Evolutionary conservation across 2,888 invertebrate genomes (phyloP).

Genomic region (Buathra laborator): DNA sequence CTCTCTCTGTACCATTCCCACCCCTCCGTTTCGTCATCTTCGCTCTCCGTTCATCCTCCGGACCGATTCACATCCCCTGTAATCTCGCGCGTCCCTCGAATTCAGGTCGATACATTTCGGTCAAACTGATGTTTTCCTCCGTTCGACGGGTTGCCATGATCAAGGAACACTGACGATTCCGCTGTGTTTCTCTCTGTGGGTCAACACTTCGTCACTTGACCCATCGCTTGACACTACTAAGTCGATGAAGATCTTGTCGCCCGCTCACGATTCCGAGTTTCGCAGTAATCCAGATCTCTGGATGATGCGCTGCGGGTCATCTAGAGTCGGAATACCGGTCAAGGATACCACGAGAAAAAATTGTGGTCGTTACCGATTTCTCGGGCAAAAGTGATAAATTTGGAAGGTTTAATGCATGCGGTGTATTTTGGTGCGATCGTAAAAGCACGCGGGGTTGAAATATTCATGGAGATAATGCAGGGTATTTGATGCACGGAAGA

Average conservation of each 20-base stretch:
- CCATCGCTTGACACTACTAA: background rate
- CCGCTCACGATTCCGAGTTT: background rate
- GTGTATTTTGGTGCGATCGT: background rate
- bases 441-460: no score
- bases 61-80: conserved; percentile 17
- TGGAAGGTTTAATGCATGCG: background rate
- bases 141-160: conserved; percentile 23
- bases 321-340: background rate
- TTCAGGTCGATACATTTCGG: conserved; percentile 30
- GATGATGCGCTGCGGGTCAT: background rate
- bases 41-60: conserved; percentile 4
- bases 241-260: background rate
- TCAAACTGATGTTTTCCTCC: conserved; percentile 32
- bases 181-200: conserved; percentile 12
- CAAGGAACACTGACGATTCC: conserved; percentile 4
- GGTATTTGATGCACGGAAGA: no score
- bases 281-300: background rate
- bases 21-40: conserved; percentile 10
- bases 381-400: background rate
- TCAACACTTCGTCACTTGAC: conserved; percentile 17
- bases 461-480: no score
- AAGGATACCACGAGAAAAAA: background rate
- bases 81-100: conserved; percentile 31
- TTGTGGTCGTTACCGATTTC: background rate
- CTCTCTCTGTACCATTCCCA: conserved; percentile 31